Evolutionary conservation across 2,888 invertebrate species (phyloP).

Genomic region (Malthinus flaveolus): DNA sequence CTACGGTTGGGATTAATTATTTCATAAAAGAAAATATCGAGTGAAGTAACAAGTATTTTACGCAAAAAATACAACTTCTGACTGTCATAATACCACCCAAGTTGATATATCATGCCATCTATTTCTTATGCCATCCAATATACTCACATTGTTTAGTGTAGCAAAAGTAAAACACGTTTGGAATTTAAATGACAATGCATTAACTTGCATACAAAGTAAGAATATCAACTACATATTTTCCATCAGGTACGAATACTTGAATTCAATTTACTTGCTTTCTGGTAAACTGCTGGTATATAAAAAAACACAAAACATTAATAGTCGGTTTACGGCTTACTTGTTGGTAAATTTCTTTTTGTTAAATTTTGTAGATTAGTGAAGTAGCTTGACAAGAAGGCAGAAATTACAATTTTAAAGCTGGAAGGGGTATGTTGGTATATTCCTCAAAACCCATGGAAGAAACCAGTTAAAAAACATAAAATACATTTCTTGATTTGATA

Average conservation of each 20-base stretch:
- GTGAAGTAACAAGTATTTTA: neutral
- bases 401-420: too few species aligned
- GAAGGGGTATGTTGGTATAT: too few species aligned
- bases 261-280: neutral
- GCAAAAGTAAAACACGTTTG: conserved; percentile 29
- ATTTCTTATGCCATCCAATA: conserved; percentile 6
- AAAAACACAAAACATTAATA: too few species aligned
- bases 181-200: conserved; percentile 25
- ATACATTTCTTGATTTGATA: too few species aligned
- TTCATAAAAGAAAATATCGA: neutral
- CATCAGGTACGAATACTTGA: neutral
- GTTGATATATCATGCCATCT: conserved; percentile 6
- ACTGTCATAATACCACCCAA: conserved; percentile 11
- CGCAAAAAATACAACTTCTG: neutral
- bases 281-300: too few species aligned
- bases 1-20: neutral
- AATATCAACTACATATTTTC: neutral
- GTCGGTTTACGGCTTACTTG: too few species aligned
- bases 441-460: too few species aligned
- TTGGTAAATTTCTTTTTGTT: too few species aligned
- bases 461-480: too few species aligned
- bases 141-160: conserved; percentile 17
- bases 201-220: conserved; percentile 4
- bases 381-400: too few species aligned
- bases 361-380: too few species aligned